Evolutionary conservation across 2,888 invertebrate genomes (phyloP).

Genomic region (Noctua pronuba): DNA sequence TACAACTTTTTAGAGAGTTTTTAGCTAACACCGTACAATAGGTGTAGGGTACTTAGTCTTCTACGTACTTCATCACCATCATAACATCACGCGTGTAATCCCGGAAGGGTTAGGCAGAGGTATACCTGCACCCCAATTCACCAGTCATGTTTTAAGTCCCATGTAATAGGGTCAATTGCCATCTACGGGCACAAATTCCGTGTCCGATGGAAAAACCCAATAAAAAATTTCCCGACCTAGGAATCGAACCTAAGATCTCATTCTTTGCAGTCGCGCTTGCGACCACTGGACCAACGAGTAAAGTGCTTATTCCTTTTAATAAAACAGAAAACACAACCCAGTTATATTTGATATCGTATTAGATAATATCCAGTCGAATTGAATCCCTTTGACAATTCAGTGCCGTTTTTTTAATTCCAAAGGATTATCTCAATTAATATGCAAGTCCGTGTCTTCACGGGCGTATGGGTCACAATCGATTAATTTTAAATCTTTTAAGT

Average conservation of each 20-base stretch:
- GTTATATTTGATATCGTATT: conserved; percentile 14
- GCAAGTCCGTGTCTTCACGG: conserved; percentile 66
- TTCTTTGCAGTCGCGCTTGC: neutral
- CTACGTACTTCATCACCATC: neutral
- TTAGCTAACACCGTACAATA: neutral
- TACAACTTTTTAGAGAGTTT: neutral
- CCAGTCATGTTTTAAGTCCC: too few species aligned
- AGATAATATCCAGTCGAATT: conserved; percentile 11
- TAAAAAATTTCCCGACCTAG: too few species aligned
- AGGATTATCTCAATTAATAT: conserved; percentile 73
- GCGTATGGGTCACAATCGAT: conserved; percentile 68
- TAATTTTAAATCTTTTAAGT: conserved; percentile 68
- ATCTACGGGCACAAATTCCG: too few species aligned
- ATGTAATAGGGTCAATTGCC: too few species aligned
- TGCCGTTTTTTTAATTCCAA: conserved; percentile 47
- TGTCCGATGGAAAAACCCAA: too few species aligned
- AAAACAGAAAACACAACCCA: neutral
- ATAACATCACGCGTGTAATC: neutral
- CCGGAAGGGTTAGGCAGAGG: neutral
- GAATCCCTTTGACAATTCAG: conserved; percentile 22
- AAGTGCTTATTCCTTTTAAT: neutral
- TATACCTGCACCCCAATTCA: neutral
- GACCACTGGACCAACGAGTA: neutral
- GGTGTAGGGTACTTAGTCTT: neutral
- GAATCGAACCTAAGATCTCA: neutral